A percentile compares a stretch with the other conserved stretches of the same genome.
These are phyloP conservation scores for Ctenopoma multispine DNA, from an alignment of 2,797 vertebrate species.

Conservation along the genomic window DNA sequence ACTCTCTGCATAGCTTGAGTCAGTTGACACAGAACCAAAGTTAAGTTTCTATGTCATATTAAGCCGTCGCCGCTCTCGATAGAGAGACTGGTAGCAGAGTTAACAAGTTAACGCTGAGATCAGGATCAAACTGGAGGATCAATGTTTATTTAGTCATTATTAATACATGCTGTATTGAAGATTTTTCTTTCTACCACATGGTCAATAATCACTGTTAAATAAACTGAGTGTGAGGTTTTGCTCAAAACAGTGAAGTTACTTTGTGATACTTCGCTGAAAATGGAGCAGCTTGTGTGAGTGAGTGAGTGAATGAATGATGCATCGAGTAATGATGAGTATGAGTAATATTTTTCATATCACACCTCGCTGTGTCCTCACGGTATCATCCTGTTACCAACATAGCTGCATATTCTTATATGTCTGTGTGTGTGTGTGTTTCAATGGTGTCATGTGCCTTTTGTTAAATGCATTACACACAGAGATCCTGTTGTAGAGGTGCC, in stretches of 20 bases:
- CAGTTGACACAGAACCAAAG: neutral
- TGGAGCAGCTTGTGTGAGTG: neutral
- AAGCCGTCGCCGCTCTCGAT: neutral
- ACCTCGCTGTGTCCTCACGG: conserved; percentile 10
- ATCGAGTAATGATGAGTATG: conserved; percentile 24
- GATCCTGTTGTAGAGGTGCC: conserved; percentile 7
- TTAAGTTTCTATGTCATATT: neutral
- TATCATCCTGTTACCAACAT: conserved; percentile 10
- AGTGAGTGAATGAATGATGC: conserved; percentile 12
- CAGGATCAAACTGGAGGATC: neutral
- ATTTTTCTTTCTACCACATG: neutral
- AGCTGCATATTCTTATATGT: neutral
- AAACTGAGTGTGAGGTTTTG: neutral
- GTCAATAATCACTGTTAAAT: neutral
- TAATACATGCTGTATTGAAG: neutral
- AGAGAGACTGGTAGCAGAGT: neutral
- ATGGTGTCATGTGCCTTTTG: neutral
- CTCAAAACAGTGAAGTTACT: neutral
- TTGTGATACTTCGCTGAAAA: neutral
- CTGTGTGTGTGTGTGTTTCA: neutral
- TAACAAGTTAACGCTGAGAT: neutral
- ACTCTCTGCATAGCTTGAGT: neutral
- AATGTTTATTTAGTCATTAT: neutral
- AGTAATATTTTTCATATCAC: conserved; percentile 26
- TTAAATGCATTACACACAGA: neutral